phyloP scores from a whole-genome alignment of 2,888 invertebrate genomes.

The Agapostemon virescens region DNA sequence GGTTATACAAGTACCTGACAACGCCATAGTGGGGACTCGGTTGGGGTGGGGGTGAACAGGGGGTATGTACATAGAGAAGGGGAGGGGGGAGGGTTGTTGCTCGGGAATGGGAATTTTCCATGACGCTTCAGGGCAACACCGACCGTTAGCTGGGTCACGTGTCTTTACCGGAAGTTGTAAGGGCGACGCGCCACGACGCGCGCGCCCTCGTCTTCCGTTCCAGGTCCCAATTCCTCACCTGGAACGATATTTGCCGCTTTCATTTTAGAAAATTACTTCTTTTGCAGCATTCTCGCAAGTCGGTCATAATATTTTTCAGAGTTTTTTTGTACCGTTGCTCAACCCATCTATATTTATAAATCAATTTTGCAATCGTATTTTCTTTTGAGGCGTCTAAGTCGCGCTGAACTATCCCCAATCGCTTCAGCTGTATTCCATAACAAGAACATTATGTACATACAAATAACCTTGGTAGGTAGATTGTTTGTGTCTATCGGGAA shows the following conservation, averaged over 20 bases:
- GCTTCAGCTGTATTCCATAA: background rate
- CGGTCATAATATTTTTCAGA: background rate
- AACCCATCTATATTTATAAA: background rate
- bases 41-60: conserved; percentile 46
- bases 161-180: conserved; percentile 61
- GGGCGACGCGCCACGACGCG: conserved; percentile 56
- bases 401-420: conserved; percentile 5
- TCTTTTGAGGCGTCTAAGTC: conserved; percentile 26
- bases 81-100: conserved; percentile 57
- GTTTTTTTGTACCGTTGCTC: background rate
- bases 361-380: conserved; percentile 16
- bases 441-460: background rate
- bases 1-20: conserved; percentile 65
- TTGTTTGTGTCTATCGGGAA: background rate
- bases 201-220: conserved; percentile 61
- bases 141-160: conserved; percentile 70
- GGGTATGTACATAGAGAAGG: conserved; percentile 56
- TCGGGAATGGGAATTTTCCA: conserved; percentile 78
- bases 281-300: background rate
- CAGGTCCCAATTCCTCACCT: conserved; percentile 1
- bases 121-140: conserved; percentile 67
- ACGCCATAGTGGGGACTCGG: conserved; percentile 55
- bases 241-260: background rate
- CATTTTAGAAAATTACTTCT: background rate
- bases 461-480: conserved; percentile 5